Percentiles rank a stretch among this genome's conserved stretches.
Evolutionary conservation across 2,888 invertebrate species (phyloP).

Genomic region (Campoletis raptor): DNA sequence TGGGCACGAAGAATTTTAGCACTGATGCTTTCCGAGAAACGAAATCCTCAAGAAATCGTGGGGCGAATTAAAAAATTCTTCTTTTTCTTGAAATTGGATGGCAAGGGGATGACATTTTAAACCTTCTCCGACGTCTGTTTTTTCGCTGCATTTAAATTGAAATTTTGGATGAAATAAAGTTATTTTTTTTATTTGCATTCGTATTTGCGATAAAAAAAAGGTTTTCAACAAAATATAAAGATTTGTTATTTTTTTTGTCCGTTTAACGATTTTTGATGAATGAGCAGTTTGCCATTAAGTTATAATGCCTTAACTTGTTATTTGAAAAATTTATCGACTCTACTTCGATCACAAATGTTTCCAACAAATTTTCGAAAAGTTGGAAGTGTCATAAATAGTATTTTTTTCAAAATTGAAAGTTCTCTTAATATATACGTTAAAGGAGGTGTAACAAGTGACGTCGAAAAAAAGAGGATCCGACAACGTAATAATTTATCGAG

Average conservation of each 20-base stretch:
- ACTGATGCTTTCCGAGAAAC: not conserved
- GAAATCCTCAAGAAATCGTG: not conserved
- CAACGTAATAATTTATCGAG: conserved; percentile 39
- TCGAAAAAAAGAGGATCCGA: not conserved
- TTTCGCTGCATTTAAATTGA: not conserved
- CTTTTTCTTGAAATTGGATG: not conserved
- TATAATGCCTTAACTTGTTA: not conserved
- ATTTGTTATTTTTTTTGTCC: not conserved
- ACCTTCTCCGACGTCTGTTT: not conserved
- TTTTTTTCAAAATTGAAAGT: conserved; percentile 13
- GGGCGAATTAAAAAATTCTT: not conserved
- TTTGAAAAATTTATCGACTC: not conserved
- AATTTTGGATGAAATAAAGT: not conserved
- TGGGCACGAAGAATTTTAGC: not conserved
- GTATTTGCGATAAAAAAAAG: not conserved
- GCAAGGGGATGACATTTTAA: not conserved
- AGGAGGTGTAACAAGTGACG: not conserved
- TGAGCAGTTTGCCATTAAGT: not conserved
- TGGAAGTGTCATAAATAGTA: not conserved
- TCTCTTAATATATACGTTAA: not conserved
- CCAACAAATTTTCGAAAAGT: not conserved
- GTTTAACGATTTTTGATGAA: not conserved
- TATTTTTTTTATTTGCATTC: not conserved
- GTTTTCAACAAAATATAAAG: not conserved
- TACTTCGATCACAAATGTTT: not conserved